Conservation (phyloP, 1,140 invertebrate species). For the Lordiphosa stackelbergi region DNA sequence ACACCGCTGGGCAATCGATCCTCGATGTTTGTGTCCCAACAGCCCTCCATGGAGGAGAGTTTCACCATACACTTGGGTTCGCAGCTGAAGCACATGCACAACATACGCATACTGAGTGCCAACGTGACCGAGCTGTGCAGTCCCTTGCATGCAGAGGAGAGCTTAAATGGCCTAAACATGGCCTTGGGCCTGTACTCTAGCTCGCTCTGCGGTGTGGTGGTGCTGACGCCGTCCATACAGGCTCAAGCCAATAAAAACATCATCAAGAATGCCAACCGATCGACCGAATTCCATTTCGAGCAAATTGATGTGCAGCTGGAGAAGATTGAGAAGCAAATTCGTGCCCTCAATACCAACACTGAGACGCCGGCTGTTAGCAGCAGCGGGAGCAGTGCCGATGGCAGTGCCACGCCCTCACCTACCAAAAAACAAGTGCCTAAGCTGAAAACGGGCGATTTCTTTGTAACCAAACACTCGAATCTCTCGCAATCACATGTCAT, state of each 20-base stretch:
- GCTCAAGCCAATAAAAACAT: conserved; percentile 68
- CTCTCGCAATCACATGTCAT: conserved; percentile 95
- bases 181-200: conserved; percentile 95
- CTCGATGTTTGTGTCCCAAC: conserved; percentile 74
- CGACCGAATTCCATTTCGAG: conserved; percentile 76
- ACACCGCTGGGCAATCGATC: conserved; percentile 75
- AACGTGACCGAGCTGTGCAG: conserved; percentile 92
- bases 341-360: conserved; percentile 65
- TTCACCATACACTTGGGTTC: conserved; percentile 98
- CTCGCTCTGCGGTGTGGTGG: conserved; percentile 91
- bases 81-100: conserved; percentile 99
- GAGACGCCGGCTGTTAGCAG: conserved; percentile 23
- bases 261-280: conserved; percentile 73
- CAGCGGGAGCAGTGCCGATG: conserved; percentile 24
- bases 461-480: conserved; percentile 97
- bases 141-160: conserved; percentile 79
- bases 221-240: conserved; percentile 86
- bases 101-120: conserved; percentile 92
- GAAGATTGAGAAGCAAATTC: conserved; percentile 81
- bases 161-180: conserved; percentile 85
- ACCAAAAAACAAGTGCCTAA: conserved; percentile 77
- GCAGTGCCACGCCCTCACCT: conserved; percentile 51
- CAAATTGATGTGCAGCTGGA: conserved; percentile 88
- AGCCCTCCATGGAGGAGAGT: conserved; percentile 89
- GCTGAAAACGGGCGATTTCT: conserved; percentile 93